Evolutionary conservation across 2,113 vertebrate species (phyloP).

Genomic region (Plectropomus leopardus): DNA sequence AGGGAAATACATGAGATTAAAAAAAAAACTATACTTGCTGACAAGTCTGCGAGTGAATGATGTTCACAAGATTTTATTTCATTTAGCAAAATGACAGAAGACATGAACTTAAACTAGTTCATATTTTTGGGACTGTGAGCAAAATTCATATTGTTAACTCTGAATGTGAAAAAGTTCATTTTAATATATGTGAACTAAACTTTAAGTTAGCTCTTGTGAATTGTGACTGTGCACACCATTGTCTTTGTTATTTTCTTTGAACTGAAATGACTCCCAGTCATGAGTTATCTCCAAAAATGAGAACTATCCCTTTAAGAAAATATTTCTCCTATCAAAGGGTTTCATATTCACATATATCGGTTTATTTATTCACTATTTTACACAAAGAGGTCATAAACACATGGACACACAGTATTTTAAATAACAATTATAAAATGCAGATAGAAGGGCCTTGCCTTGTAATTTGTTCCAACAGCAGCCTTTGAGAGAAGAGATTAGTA

Average conservation of each 20-base stretch:
- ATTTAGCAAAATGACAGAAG: too few relatives aligned
- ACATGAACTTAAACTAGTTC: too few relatives aligned
- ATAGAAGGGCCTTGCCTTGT: neutral
- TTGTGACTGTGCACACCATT: too few relatives aligned
- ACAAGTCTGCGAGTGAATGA: too few relatives aligned
- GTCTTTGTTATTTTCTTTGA: neutral
- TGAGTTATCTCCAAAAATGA: neutral
- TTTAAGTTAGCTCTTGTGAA: too few relatives aligned
- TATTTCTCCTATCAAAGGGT: neutral
- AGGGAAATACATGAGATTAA: too few relatives aligned
- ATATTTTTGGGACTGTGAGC: too few relatives aligned
- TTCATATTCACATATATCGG: neutral
- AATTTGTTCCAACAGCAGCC: slow-evolving; percentile 36
- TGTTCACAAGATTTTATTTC: too few relatives aligned
- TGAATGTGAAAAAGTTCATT: too few relatives aligned
- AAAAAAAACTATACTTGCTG: too few relatives aligned
- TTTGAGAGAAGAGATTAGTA: slow-evolving; percentile 39
- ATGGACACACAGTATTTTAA: neutral
- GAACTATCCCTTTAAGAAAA: neutral
- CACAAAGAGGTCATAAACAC: slow-evolving; percentile 17
- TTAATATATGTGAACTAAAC: too few relatives aligned
- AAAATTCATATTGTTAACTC: too few relatives aligned
- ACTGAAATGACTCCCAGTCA: neutral
- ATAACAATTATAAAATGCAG: slow-evolving; percentile 33
- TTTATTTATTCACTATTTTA: neutral